phyloP scores from a whole-genome alignment of 1,140 invertebrate species.

The Panagrolaimus sp. region DNA sequence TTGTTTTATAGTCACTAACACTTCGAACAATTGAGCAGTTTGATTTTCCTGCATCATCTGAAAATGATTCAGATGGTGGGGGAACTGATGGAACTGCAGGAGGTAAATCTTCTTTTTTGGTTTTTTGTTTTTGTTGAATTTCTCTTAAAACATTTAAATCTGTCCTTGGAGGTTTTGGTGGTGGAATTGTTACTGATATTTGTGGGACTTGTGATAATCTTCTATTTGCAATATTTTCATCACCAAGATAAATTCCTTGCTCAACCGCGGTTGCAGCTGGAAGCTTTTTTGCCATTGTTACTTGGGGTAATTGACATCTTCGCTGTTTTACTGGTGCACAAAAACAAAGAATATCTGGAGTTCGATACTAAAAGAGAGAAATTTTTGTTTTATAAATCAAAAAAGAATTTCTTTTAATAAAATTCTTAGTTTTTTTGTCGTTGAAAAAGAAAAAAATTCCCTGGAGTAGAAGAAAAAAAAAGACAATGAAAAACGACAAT shows the following conservation, averaged over 20 bases:
- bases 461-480: not conserved
- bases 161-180: constrained; percentile 53
- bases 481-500: not conserved
- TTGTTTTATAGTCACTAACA: constrained; percentile 55
- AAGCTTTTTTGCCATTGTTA: constrained; percentile 34
- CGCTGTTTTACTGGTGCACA: constrained; percentile 78
- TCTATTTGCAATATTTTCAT: constrained; percentile 27
- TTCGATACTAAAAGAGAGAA: constrained; percentile 67
- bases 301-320: constrained; percentile 48
- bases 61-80: not conserved
- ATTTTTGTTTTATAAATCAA: too few species aligned
- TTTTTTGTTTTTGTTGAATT: constrained; percentile 27
- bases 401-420: too few species aligned
- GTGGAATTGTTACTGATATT: constrained; percentile 32
- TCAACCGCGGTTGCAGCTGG: constrained; percentile 32
- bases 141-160: constrained; percentile 42
- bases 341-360: constrained; percentile 87
- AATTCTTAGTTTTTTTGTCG: too few species aligned
- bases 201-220: constrained; percentile 34
- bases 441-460: not conserved
- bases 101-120: constrained; percentile 16
- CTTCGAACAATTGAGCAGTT: constrained; percentile 48
- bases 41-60: constrained; percentile 20
- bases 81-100: constrained; percentile 9
- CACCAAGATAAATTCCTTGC: constrained; percentile 73